Evolutionary conservation across 2,797 vertebrate genomes (phyloP).

Genomic region (Sebastes aleutianus): DNA sequence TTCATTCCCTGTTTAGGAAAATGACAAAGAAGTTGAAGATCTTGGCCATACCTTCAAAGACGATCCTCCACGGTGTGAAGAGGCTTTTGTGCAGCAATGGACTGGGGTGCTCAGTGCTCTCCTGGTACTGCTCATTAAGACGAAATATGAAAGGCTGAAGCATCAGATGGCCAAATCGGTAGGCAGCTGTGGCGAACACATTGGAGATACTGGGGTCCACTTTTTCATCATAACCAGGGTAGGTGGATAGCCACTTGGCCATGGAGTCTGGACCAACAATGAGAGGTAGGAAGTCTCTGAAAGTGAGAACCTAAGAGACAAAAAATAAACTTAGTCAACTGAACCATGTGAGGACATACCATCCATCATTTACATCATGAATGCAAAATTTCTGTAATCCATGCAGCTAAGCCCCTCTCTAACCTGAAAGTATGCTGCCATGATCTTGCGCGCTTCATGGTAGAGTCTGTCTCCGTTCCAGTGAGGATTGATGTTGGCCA

Average conservation of each 20-base stretch:
- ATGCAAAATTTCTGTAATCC: background rate
- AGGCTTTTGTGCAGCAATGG: slow-evolving; percentile 78
- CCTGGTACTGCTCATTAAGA: slow-evolving; percentile 75
- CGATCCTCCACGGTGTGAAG: slow-evolving; percentile 83
- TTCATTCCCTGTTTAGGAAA: background rate
- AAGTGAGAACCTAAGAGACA: slow-evolving; percentile 74
- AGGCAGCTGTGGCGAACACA: slow-evolving; percentile 87
- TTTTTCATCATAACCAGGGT: slow-evolving; percentile 76
- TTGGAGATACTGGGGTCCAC: slow-evolving; percentile 86
- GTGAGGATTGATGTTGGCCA: slow-evolving; percentile 82
- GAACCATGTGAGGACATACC: too few species aligned
- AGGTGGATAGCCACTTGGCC: slow-evolving; percentile 70
- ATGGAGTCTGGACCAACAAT: slow-evolving; percentile 81
- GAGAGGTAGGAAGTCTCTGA: slow-evolving; percentile 84
- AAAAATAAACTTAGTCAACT: background rate
- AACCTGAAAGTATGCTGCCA: slow-evolving; percentile 86
- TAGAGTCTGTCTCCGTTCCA: slow-evolving; percentile 89
- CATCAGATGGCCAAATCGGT: slow-evolving; percentile 84
- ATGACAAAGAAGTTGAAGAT: background rate
- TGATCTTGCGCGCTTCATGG: slow-evolving; percentile 89
- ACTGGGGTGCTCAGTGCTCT: slow-evolving; percentile 54
- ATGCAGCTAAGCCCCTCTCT: background rate
- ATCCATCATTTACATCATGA: background rate
- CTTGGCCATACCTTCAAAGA: slow-evolving; percentile 79
- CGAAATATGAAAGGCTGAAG: slow-evolving; percentile 84